Base-by-base conservation (phyloP, 2,888 invertebrate species). In the Alviniconcha strummeri region DNA sequence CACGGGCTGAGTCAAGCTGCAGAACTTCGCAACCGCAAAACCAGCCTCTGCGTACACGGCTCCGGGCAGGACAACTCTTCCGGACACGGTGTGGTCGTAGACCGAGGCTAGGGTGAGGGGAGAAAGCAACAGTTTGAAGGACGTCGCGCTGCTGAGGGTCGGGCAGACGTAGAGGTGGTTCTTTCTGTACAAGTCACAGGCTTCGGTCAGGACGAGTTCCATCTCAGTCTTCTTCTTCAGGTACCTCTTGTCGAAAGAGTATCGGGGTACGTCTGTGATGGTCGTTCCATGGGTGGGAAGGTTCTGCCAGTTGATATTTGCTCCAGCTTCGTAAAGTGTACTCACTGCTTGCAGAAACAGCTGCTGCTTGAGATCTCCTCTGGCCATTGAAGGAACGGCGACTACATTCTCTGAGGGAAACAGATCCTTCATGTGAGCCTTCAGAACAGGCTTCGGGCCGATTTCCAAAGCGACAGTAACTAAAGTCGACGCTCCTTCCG, bases 361-460 rank as follows among this genome's bases (percentile, higher is more conserved):
- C 13, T 81, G 67, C 60, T 57, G 80, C 60, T 60, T 13, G 60
- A 13, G 36, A 36, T 36, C 36, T 36, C 36, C 36, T 36, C 36
- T 36, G 36, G 36, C 36, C 36, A 36, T n/a, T 85, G 76, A 56
- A 86, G 82, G 60, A 88, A 83, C 6, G 69, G 80, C 13, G 80
- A 67, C 60, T 57, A 81, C 60, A 11, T 13, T 8, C 9, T 60
- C 60, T 60, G 60, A 36, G 60, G 85, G 83, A 56, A 88, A 86
- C 13, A 88, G 86, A 36, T 89, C 86, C 15, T 56, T 71, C 8
- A 88, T 52, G 76, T 89, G 88, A 8, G 87, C 84, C 13, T 84
- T 56, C n/a, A 90, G 78, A 55, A 89, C 89, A n/a, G 90, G 90
- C 69, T 84, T 87, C 17, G 90, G 91, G 11, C 91, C 91, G 57